Percentiles rank a stretch among this genome's conserved stretches.
These are phyloP conservation scores for Hydrochoerus hydrochaeris DNA, from an alignment of 2,113 vertebrate genomes.

Conservation along the genomic window DNA sequence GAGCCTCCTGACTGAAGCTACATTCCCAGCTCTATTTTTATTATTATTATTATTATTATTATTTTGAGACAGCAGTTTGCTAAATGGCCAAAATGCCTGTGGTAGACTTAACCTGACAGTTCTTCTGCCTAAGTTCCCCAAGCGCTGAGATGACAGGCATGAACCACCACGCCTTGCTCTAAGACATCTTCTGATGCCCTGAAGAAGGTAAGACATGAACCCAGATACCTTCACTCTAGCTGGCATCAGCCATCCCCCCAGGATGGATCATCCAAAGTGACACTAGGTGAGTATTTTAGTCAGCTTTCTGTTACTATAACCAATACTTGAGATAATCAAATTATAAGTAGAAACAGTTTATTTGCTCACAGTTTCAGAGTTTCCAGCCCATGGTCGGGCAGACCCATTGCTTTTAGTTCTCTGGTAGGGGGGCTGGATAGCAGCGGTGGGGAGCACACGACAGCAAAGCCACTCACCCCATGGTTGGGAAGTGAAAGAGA, in stretches of 20 bases:
- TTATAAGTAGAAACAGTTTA: not conserved
- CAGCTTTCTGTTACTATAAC: not conserved
- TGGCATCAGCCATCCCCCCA: not conserved
- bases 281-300: not conserved
- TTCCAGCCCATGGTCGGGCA: not conserved
- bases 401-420: not conserved
- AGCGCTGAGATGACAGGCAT: not conserved
- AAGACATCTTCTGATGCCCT: not conserved
- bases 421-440: not conserved
- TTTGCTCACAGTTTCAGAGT: not conserved
- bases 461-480: not conserved
- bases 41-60: not conserved
- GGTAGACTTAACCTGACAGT: not conserved
- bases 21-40: not conserved
- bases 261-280: not conserved
- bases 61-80: not conserved
- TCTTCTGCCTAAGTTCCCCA: not conserved
- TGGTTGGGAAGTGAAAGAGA: not conserved
- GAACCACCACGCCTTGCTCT: not conserved
- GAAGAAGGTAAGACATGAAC: not conserved
- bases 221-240: not conserved
- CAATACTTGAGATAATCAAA: not conserved
- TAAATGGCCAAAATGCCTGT: not conserved
- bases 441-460: rapidly evolving
- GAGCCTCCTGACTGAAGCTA: not conserved